phyloP scores from a whole-genome alignment of 2,797 vertebrate genomes.

The Sorex maritimensis region DNA sequence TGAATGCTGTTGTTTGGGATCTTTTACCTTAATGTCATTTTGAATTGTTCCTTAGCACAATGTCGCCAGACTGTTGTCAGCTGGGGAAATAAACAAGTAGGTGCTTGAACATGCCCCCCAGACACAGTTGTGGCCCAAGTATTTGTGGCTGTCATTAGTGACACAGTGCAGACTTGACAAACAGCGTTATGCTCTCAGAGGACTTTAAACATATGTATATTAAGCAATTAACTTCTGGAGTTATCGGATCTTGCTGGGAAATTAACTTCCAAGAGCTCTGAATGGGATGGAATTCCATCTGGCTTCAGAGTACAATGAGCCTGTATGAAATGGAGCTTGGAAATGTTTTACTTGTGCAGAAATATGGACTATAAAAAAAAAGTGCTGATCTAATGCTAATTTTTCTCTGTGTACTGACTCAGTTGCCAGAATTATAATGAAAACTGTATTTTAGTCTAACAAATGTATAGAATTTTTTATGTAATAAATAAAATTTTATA shows the following conservation, averaged over 20 bases:
- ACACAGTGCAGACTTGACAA: conserved; percentile 81
- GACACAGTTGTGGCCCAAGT: conserved; percentile 71
- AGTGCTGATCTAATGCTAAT: conserved; percentile 91
- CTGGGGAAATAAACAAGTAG: conserved; percentile 77
- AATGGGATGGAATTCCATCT: conserved; percentile 89
- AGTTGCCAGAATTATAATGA: conserved; percentile 92
- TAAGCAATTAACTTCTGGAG: conserved; percentile 87
- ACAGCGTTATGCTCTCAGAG: conserved; percentile 81
- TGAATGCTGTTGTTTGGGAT: conserved; percentile 60
- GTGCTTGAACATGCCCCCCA: conserved; percentile 84
- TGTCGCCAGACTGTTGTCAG: conserved; percentile 67
- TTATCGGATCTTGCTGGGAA: conserved; percentile 85
- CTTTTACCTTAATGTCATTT: conserved; percentile 45
- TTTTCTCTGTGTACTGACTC: conserved; percentile 91
- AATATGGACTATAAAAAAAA: conserved; percentile 88
- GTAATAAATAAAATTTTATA: conserved; percentile 92
- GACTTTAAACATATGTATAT: conserved; percentile 87
- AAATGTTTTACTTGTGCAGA: conserved; percentile 90
- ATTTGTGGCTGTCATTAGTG: conserved; percentile 76
- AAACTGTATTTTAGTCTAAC: conserved; percentile 94
- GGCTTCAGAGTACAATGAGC: conserved; percentile 87
- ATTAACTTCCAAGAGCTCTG: conserved; percentile 88
- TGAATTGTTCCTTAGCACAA: conserved; percentile 73
- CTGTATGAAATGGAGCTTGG: conserved; percentile 88
- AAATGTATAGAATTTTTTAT: conserved; percentile 93